Evolutionary conservation across 2,113 vertebrate genomes (phyloP).

Genomic region (Eulemur rufifrons): DNA sequence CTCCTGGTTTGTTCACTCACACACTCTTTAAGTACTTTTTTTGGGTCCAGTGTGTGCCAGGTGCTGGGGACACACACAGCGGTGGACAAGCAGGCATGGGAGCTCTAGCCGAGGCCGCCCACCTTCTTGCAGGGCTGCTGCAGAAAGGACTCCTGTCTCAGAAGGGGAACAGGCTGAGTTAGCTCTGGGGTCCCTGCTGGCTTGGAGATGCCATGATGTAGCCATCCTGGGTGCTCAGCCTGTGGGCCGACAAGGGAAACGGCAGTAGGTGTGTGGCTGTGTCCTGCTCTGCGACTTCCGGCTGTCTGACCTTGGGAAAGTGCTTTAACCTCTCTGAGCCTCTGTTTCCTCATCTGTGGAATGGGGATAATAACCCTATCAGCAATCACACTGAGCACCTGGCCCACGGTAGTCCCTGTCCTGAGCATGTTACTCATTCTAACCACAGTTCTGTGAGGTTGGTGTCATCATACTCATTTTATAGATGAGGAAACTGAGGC

Average conservation of each 20-base stretch:
- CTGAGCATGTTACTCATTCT: not conserved
- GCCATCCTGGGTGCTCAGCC: not conserved
- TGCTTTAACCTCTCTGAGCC: not conserved
- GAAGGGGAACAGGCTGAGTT: accelerated
- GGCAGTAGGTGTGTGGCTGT: not conserved
- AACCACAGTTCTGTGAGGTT: not conserved
- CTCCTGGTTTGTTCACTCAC: too few relatives aligned
- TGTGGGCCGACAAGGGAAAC: accelerated
- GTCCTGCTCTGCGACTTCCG: accelerated
- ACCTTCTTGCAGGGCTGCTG: accelerated
- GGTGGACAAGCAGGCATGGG: accelerated
- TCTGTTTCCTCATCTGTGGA: not conserved
- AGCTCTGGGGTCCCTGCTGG: not conserved
- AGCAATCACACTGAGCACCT: too few relatives aligned
- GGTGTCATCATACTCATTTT: not conserved
- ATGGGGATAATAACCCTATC: too few relatives aligned
- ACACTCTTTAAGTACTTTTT: not conserved
- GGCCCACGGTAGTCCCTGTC: not conserved
- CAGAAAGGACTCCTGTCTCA: not conserved
- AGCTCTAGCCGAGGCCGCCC: not conserved
- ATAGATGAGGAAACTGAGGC: not conserved
- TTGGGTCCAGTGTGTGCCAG: too few relatives aligned
- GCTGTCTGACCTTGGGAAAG: not conserved
- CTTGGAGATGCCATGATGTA: too few relatives aligned
- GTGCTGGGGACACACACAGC: not conserved